Evolutionary conservation across 2,113 vertebrate species (phyloP).

Genomic region (Anthoscopus minutus): DNA sequence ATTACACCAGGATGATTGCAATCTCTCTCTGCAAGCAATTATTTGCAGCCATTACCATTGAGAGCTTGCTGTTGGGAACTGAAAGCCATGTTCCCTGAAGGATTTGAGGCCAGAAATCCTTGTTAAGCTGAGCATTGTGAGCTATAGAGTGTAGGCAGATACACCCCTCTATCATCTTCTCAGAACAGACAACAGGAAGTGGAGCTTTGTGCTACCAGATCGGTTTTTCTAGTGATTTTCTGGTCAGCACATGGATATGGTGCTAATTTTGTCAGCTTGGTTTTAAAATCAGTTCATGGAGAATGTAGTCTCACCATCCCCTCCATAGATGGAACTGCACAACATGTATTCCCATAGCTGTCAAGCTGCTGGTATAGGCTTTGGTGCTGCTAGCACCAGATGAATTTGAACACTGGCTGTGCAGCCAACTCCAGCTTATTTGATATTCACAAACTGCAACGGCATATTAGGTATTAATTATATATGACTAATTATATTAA

Average conservation of each 20-base stretch:
- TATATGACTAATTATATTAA: slow-evolving; percentile 15
- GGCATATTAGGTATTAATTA: slow-evolving; percentile 27
- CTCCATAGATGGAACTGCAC: not conserved
- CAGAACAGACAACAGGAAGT: not conserved
- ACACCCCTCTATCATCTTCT: not conserved
- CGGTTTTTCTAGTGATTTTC: not conserved
- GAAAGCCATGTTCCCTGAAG: not conserved
- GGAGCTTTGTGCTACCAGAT: not conserved
- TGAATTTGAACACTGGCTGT: not conserved
- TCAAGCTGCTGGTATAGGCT: not conserved
- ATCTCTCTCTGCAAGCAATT: not conserved
- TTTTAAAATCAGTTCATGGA: not conserved
- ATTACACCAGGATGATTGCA: not conserved
- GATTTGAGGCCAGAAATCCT: not conserved
- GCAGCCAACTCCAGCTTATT: not conserved
- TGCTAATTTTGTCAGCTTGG: not conserved
- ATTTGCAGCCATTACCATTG: not conserved
- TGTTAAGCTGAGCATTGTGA: not conserved
- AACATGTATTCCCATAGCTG: not conserved
- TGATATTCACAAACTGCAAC: not conserved
- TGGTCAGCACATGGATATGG: not conserved
- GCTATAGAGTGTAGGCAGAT: not conserved
- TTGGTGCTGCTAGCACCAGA: not conserved
- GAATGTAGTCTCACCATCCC: not conserved
- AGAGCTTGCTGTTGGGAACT: not conserved